Evolutionary conservation across 2,888 invertebrate genomes (phyloP).

Genomic region (Vanessa cardui): DNA sequence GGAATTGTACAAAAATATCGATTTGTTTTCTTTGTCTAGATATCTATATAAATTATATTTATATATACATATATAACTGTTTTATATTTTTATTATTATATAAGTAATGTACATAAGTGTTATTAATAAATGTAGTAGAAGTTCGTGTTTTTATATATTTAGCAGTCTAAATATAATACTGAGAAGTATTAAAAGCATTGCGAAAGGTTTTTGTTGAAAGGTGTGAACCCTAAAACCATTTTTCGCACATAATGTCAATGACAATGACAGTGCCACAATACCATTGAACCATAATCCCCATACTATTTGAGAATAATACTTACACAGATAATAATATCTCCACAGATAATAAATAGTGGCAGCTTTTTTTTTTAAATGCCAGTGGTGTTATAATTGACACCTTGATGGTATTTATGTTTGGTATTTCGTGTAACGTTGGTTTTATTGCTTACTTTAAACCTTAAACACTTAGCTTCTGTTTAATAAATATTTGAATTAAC

Average conservation of each 20-base stretch:
- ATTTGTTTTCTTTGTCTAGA: background rate
- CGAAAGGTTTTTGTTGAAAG: slow-evolving; percentile 6
- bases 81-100: no score
- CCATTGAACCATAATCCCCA: slow-evolving; percentile 61
- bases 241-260: slow-evolving; percentile 55
- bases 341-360: slow-evolving; percentile 74
- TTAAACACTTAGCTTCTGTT: no score
- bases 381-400: slow-evolving; percentile 76
- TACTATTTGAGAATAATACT: slow-evolving; percentile 75
- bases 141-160: background rate
- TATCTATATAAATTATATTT: no score
- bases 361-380: slow-evolving; percentile 59
- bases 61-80: no score
- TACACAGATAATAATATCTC: slow-evolving; percentile 35
- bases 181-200: background rate
- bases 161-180: background rate
- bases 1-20: background rate
- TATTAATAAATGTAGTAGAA: no score
- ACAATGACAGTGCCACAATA: slow-evolving; percentile 68
- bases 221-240: slow-evolving; percentile 57
- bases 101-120: no score
- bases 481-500: no score
- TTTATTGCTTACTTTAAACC: no score
- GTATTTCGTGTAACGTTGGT: background rate
- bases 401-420: slow-evolving; percentile 32